phyloP scores from a whole-genome alignment of 1,140 invertebrate genomes.

The Yoshiicerus persimilis region DNA sequence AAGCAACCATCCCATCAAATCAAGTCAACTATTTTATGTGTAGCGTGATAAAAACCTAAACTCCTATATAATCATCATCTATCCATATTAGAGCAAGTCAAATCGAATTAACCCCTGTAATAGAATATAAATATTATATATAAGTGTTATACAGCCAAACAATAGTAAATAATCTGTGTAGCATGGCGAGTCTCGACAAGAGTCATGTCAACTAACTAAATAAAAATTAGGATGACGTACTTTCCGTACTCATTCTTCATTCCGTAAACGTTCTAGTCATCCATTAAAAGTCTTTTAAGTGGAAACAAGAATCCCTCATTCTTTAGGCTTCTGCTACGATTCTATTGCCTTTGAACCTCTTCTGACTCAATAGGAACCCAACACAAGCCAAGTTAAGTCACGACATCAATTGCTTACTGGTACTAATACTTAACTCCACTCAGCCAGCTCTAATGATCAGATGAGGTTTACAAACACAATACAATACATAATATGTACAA shows the following conservation, averaged over 20 bases:
- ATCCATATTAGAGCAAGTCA: neutral
- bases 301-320: neutral
- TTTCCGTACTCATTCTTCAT: neutral
- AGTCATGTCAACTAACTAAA: neutral
- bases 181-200: neutral
- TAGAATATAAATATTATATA: neutral
- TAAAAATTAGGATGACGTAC: constrained; percentile 4
- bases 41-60: neutral
- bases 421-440: neutral
- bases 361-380: neutral
- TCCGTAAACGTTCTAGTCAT: neutral
- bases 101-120: neutral
- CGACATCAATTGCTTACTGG: neutral
- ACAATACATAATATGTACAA: neutral
- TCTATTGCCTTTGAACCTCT: neutral
- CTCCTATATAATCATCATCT: neutral
- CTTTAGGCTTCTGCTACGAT: neutral
- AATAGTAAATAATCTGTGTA: neutral
- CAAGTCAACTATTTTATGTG: neutral
- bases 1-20: neutral
- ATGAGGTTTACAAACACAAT: neutral
- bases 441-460: neutral
- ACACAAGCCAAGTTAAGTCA: constrained; percentile 4
- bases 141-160: neutral
- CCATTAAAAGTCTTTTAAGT: neutral